These are phyloP conservation scores for Nymphalis c-album DNA, from an alignment of 2,888 invertebrate species.

Conservation along the genomic window DNA sequence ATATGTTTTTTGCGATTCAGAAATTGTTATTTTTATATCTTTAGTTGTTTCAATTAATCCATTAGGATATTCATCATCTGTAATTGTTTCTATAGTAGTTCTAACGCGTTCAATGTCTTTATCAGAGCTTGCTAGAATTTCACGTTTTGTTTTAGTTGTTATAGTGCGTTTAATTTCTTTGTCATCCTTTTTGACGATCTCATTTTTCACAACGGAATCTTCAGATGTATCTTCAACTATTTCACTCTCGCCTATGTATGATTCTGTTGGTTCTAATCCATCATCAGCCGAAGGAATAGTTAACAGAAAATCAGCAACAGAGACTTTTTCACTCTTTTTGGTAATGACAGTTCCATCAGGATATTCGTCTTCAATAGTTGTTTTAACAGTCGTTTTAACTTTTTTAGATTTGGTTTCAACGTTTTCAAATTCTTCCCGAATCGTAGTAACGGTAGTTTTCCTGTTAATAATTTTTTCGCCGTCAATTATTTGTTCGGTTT, in stretches of 20 bases:
- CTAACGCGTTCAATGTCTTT: conserved; percentile 79
- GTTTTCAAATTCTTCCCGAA: conserved; percentile 65
- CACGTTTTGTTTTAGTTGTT: conserved; percentile 73
- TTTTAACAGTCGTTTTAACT: conserved; percentile 61
- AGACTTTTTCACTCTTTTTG: conserved; percentile 70
- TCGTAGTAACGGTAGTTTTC: conserved; percentile 64
- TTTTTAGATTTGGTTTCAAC: conserved; percentile 52
- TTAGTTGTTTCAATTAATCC: conserved; percentile 81
- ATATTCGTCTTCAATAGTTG: conserved; percentile 62
- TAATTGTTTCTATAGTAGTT: conserved; percentile 79
- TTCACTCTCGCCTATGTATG: conserved; percentile 61
- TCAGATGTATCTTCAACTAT: conserved; percentile 67
- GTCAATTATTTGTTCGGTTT: conserved; percentile 54
- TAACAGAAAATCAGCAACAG: conserved; percentile 63
- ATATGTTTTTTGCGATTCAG: conserved; percentile 75
- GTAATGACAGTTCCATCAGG: conserved; percentile 70
- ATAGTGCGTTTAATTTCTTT: conserved; percentile 66
- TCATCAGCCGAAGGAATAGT: conserved; percentile 47
- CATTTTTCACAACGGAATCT: conserved; percentile 68
- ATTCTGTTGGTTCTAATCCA: conserved; percentile 48
- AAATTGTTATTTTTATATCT: conserved; percentile 78
- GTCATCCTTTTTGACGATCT: conserved; percentile 61
- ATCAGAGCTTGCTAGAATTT: conserved; percentile 76
- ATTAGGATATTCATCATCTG: conserved; percentile 74
- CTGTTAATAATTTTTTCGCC: conserved; percentile 58